Conservation (phyloP, 1,140 invertebrate species). For the Papilio polyxenes region DNA sequence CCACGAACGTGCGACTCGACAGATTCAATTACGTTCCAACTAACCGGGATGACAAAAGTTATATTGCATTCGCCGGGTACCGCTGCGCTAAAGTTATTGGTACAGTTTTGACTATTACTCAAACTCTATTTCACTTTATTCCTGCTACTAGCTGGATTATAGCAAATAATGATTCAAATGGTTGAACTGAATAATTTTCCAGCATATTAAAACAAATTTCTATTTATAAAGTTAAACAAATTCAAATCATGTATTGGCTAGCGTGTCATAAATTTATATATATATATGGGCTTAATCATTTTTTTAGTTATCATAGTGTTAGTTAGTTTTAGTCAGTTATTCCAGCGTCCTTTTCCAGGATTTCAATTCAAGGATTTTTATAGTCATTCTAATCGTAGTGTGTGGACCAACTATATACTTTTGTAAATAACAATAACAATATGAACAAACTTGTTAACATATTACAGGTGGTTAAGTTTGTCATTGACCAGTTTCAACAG, state of each 20-base stretch:
- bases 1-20: conserved; percentile 54
- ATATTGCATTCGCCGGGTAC: conserved; percentile 43
- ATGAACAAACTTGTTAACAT: conserved; percentile 15
- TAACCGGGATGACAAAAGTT: conserved; percentile 55
- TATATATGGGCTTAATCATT: no score
- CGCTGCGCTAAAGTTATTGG: neutral
- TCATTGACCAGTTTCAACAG: conserved; percentile 30
- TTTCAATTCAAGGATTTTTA: no score
- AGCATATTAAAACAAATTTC: neutral
- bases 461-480: conserved; percentile 9
- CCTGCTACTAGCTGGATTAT: neutral
- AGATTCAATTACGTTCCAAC: conserved; percentile 67
- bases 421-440: conserved; percentile 11
- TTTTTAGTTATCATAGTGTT: no score
- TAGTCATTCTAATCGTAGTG: neutral
- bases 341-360: no score
- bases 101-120: conserved; percentile 26
- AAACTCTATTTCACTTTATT: conserved; percentile 4
- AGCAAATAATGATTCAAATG: neutral
- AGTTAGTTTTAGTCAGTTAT: no score
- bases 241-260: no score
- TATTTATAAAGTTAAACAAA: no score
- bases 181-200: neutral
- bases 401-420: neutral
- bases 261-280: no score